These are phyloP conservation scores for Nilaparvata lugens DNA, from an alignment of 1,140 invertebrate species.

Conservation along the genomic window DNA sequence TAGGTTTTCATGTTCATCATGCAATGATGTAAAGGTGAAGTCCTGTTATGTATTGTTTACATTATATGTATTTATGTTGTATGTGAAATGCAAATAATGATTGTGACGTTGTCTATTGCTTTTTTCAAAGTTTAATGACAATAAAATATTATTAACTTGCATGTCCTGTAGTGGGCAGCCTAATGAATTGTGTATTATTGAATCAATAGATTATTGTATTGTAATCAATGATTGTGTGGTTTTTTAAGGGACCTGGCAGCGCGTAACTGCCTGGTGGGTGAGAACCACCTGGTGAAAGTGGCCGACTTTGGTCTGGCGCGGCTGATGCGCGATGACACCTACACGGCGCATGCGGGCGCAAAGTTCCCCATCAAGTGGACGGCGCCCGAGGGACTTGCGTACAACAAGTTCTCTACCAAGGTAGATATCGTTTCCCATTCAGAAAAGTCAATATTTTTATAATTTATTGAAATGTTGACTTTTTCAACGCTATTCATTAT, in stretches of 20 bases:
- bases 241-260: slow-evolving; percentile 84
- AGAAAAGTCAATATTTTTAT: background rate
- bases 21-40: no score
- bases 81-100: no score
- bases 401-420: slow-evolving; percentile 98
- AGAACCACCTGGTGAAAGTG: slow-evolving; percentile 71
- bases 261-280: slow-evolving; percentile 95
- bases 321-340: slow-evolving; percentile 93
- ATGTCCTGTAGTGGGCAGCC: no score
- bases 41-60: no score
- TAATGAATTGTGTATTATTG: no score
- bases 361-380: slow-evolving; percentile 99
- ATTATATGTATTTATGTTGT: no score
- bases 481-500: no score
- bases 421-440: slow-evolving; percentile 29
- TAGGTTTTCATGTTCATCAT: no score
- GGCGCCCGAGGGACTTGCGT: slow-evolving; percentile 95
- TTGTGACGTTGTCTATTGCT: no score
- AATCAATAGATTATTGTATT: no score
- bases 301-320: slow-evolving; percentile 97
- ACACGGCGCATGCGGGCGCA: slow-evolving; percentile 95
- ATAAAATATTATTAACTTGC: no score
- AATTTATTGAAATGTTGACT: slow-evolving; percentile 1
- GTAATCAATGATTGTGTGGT: background rate
- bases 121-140: no score